A percentile compares a stretch with the other conserved stretches of the same genome.
Conservation (phyloP, 2,113 vertebrate genomes). For the Paramormyrops kingsleyae region DNA sequence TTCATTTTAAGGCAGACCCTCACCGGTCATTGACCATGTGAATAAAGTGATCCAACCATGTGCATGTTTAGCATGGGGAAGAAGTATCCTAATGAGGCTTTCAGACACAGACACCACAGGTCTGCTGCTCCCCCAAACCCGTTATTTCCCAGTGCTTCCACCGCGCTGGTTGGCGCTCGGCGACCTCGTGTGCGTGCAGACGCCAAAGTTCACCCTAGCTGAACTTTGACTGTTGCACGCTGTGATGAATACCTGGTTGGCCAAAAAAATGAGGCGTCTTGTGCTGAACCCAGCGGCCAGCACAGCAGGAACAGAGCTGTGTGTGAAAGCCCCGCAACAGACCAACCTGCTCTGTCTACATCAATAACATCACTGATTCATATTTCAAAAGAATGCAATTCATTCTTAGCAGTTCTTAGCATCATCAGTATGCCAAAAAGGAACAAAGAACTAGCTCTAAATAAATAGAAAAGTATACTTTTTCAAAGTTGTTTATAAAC, state of each 20-base stretch:
- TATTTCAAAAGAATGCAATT: neutral
- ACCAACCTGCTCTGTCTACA: neutral
- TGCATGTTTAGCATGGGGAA: neutral
- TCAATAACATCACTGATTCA: neutral
- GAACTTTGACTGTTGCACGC: neutral
- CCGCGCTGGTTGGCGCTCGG: neutral
- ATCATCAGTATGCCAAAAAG: neutral
- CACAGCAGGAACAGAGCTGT: neutral
- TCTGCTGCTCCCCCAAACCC: neutral
- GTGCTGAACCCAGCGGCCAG: neutral
- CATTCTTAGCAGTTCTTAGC: neutral
- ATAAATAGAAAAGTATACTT: neutral
- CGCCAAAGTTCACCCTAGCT: neutral
- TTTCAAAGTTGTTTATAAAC: neutral
- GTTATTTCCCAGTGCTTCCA: neutral
- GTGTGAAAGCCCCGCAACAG: neutral
- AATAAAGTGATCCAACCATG: neutral
- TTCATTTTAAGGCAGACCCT: neutral
- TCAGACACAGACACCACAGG: neutral
- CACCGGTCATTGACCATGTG: neutral
- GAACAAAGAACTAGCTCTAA: neutral
- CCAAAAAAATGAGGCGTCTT: neutral
- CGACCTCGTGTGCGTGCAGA: neutral
- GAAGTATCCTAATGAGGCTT: neutral
- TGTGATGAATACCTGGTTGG: neutral